phyloP scores from a whole-genome alignment of 2,797 vertebrate genomes.

The Poeciliopsis paucimaculata region DNA sequence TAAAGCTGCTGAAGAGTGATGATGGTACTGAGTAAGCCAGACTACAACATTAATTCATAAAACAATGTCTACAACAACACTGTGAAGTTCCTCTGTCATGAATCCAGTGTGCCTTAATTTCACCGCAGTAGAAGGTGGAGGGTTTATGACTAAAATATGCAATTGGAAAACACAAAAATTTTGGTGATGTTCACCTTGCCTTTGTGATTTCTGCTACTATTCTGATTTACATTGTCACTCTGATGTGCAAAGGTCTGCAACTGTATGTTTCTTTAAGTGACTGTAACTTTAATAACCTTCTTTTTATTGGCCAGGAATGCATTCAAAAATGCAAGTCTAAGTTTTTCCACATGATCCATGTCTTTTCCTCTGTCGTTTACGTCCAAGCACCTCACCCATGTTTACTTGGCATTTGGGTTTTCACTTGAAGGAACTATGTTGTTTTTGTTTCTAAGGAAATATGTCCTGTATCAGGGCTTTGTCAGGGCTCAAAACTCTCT shows the following conservation, averaged over 20 bases:
- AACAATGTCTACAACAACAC: not conserved
- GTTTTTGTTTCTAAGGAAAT: slow-evolving; percentile 23
- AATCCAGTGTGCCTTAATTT: not conserved
- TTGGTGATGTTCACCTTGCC: not conserved
- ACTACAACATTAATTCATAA: not conserved
- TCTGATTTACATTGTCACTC: not conserved
- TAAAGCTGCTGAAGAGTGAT: not conserved
- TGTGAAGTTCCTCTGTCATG: not conserved
- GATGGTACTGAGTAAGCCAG: not conserved
- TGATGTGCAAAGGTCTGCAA: not conserved
- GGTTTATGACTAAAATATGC: not conserved
- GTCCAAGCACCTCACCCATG: not conserved
- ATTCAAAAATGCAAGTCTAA: not conserved
- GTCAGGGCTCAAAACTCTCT: slow-evolving; percentile 30
- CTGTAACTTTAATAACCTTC: not conserved
- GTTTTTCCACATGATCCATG: not conserved
- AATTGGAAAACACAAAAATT: not conserved
- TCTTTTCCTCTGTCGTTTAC: not conserved
- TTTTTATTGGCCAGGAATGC: not conserved
- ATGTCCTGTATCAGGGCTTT: slow-evolving; percentile 11
- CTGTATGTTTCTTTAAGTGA: not conserved
- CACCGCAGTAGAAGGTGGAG: too few species aligned
- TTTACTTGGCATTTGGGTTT: slow-evolving; percentile 16
- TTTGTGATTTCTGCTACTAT: not conserved
- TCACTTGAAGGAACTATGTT: slow-evolving; percentile 12